Base-by-base conservation (phyloP, 2,797 vertebrate genomes). In the Emys orbicularis region DNA sequence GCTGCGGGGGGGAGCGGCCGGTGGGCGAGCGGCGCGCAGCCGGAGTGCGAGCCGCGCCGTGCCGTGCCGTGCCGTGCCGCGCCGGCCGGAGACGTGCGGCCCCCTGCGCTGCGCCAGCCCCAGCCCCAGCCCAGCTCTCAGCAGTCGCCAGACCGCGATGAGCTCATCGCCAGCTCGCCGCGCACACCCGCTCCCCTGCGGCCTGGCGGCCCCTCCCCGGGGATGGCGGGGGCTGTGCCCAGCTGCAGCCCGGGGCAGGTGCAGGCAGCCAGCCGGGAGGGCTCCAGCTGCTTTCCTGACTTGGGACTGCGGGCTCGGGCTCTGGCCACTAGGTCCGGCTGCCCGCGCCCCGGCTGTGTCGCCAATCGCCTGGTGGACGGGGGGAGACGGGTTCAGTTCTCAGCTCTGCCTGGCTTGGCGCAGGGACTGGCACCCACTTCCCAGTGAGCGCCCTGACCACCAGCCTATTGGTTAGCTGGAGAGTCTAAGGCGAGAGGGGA, bases 81-180 rank as follows among this genome's bases (percentile, higher is more conserved):
- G 96, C 92, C 91, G 81, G 94, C 96, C 97, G 97, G 98, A 98
- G 98, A 98, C 97, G 82, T 98, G 98, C 98, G 98, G 98, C 94
- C 89, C 95, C 81, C 88, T 94, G 81, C 92, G 83, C 91, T 89
- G 92, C 90, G 90, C 79, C 72, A 95, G 86, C 95, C 90, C 97
- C 72, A 95, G 86, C 95, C 90, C 97, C 98, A 97, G 97, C 98
- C 97, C 98, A 97, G 97, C 98, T 97, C 98, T 98, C 98, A 98
- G 99, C 98, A 95, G 98, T 98, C 98, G 98, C 97, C 98, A 98
- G 98, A 98, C 99, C 99, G 99, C 99, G 99, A 99, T 99, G 99
- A 99, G 99, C 99, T 99, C 99, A 99, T 99, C 99, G 94, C 88
- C 85, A 49, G 80, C 61, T 81, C 93, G 29, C 81, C 85, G 84